Percentiles rank a stretch among this genome's conserved stretches.
Evolutionary conservation across 1,140 invertebrate genomes (phyloP).

Genomic region (Trachymyrmex cornetzi): DNA sequence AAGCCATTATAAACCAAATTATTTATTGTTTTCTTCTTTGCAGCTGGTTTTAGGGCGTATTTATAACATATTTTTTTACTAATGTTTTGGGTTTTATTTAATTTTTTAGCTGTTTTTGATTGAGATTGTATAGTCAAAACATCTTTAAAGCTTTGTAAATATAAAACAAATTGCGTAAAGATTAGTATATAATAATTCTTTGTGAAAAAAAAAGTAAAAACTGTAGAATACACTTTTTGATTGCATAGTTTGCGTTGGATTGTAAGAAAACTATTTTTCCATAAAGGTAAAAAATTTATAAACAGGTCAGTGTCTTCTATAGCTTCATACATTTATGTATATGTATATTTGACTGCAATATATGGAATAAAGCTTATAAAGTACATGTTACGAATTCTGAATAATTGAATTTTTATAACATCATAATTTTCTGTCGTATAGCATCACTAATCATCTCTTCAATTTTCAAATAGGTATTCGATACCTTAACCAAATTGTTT

Average conservation of each 20-base stretch:
- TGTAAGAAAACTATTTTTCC: not conserved
- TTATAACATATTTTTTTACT: too few species aligned
- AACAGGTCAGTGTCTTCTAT: not conserved
- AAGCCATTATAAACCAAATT: too few species aligned
- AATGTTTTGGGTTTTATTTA: too few species aligned
- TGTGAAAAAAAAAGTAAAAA: not conserved
- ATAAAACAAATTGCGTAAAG: not conserved
- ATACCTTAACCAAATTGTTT: slow-evolving; percentile 43
- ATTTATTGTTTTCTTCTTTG: too few species aligned
- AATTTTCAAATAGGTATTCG: not conserved
- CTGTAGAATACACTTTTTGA: not conserved
- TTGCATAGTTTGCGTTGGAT: not conserved
- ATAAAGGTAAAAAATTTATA: not conserved
- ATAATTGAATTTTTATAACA: not conserved
- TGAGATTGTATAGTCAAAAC: too few species aligned
- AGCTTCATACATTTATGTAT: not conserved
- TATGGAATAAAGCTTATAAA: not conserved
- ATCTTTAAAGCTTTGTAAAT: not conserved
- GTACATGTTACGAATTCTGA: not conserved
- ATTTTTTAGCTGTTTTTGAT: too few species aligned
- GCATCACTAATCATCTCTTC: not conserved
- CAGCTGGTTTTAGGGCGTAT: too few species aligned
- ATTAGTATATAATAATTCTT: not conserved
- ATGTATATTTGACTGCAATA: not conserved
- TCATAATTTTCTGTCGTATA: not conserved